Conservation (phyloP, 1,140 invertebrate species). For the Tetramorium alpestre region DNA sequence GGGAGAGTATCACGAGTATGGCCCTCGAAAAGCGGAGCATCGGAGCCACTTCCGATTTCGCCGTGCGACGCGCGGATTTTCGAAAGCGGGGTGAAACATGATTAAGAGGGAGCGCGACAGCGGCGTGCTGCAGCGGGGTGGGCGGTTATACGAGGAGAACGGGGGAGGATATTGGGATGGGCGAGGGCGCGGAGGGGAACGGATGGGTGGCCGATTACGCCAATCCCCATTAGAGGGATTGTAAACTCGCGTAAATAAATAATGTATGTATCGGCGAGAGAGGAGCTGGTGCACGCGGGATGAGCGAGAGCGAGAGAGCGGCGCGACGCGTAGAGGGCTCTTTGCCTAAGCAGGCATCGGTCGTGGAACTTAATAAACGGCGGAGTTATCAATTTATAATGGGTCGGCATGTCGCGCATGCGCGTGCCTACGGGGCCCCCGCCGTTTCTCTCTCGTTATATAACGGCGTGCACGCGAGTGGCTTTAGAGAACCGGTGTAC, state of each 20-base stretch:
- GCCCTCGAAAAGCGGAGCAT: constrained; percentile 16
- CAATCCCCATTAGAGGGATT: constrained; percentile 84
- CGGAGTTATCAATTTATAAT: constrained; percentile 84
- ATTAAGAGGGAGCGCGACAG: constrained; percentile 68
- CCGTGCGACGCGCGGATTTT: constrained; percentile 68
- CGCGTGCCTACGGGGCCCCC: constrained; percentile 71
- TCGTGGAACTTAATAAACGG: constrained; percentile 85
- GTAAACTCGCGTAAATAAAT: constrained; percentile 85
- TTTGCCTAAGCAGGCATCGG: constrained; percentile 84
- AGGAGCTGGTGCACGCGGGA: constrained; percentile 24
- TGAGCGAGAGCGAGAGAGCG: constrained; percentile 1
- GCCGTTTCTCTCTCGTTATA: constrained; percentile 71
- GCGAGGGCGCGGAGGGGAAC: constrained; percentile 60
- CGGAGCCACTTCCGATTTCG: constrained; percentile 53
- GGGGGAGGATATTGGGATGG: neutral
- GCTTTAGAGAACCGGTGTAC: constrained; percentile 76
- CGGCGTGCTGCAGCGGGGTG: constrained; percentile 42
- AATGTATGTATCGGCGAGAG: constrained; percentile 81
- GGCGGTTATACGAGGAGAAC: constrained; percentile 28
- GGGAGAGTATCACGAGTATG: neutral
- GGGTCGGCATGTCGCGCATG: constrained; percentile 79
- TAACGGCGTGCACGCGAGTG: constrained; percentile 72
- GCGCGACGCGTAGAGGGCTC: constrained; percentile 72
- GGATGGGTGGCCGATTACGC: constrained; percentile 80
- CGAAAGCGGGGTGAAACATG: constrained; percentile 70